Evolutionary conservation across 2,888 invertebrate genomes (phyloP), one percentile per base, ranked within the genome.

Genomic region (Salticus scenicus): DNA sequence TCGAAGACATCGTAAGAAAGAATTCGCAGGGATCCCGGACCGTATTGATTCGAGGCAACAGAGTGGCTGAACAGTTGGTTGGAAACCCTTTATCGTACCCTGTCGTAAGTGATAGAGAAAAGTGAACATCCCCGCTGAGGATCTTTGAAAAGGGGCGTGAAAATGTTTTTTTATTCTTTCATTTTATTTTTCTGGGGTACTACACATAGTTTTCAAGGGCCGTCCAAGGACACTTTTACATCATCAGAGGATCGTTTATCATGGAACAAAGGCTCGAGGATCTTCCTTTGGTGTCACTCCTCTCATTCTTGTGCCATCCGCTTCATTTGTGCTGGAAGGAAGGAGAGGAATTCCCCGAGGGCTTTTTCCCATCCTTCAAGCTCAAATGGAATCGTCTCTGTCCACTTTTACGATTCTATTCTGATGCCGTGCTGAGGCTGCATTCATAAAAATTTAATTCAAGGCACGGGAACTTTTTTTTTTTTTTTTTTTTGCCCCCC

Each of bases 191-290:
- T 17, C 10, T 7, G 64, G 28, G 28, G 70, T n/a, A n/a, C n/a
- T n/a, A n/a, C n/a, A n/a, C 82, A 83, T 83, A 76, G 76, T 82
- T 70, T 57, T 70, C 75, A 63, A 80, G 57, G 69, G 64, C 67
- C 42, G 66, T 24, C 47, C 82, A 83, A 83, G 82, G 82, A 76
- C 82, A 76, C 71, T 83, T 76, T 83, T 83, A 72, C 82, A 83
- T 83, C 82, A 83, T 83, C 82, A 76, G 64, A 71, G 30, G 70
- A 51, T 83, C 82, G 82, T 83, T 64, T 75, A 83, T 83, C 82
- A 83, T 57, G 57, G 57, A 57, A 57, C 57, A 57, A 57, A 24
- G 24, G 24, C 4, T 2, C 5, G 20, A 24, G 57, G 57, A 57
- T 57, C 72, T 74, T 74, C 64, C 33, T 64, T 64, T 24, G 41